Evolutionary conservation across 2,797 vertebrate species (phyloP), one percentile per base, ranked within the genome.

Genomic region (Kryptolebias ocellatus): DNA sequence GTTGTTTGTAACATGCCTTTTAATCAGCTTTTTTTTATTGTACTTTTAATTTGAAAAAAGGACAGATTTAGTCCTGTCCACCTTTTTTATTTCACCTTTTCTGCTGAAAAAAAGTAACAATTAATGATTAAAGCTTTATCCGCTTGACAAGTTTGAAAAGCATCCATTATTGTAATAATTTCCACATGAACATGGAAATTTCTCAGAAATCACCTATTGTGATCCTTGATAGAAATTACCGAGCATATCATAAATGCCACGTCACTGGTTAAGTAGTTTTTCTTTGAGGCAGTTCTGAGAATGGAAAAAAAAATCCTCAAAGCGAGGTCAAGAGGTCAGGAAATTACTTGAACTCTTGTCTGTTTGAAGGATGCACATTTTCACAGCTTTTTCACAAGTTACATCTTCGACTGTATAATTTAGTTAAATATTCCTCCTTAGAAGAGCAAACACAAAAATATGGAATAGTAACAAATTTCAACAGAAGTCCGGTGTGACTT

Each of bases 281-380:
- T 53, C 12, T 42, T 47, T n/a, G 5, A 27, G 34, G 31, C 20
- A 7, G 24, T 12, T 45, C 11, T 44, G 15, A 60, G 34, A 11
- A 34, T 12, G 17, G 47, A 16, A 39, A 51, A 44, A 24, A 1
- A 52, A 28, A 27, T 47, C 20, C 20, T 24, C 20, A 24, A 16
- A 54, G 16, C 39, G 27, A 44, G 20, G 8, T 24, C 20, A 20
- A 37, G 8, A 27, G 5, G 31, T 15, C 31, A 27, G 4, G 16
- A 61, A 51, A 27, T 14, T 49, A 57, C 53, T 57, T 63, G 31
- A 16, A 53, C 20, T 52, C 24, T 9, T 50, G 16, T 55, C 27
- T 55, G 42, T 2, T 10, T 17, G 6, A 42, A 31, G 42, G 16
- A 51, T 10, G 6, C 17, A 6, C 6, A 17, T 24, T 24, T 24